A percentile compares a stretch with the other conserved stretches of the same genome.
phyloP scores from a whole-genome alignment of 2,113 vertebrate genomes.

The Rhabdornis inornatus region DNA sequence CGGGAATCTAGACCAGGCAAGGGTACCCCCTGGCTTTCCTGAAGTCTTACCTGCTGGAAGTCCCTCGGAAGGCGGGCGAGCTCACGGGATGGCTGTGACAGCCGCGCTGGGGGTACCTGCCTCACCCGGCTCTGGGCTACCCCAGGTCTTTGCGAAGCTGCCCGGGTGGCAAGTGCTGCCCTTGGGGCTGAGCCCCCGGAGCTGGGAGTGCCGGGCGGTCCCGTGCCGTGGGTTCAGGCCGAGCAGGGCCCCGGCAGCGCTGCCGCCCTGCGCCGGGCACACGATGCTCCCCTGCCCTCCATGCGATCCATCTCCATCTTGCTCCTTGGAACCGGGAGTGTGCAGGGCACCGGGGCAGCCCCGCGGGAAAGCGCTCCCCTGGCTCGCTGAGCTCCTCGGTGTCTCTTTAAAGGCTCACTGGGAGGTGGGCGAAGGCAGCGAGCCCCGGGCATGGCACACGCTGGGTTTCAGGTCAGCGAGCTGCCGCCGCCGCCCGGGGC shows the following conservation, averaged over 20 bases:
- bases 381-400: background rate
- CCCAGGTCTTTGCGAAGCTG: background rate
- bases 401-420: background rate
- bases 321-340: background rate
- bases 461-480: background rate
- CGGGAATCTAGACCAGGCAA: background rate
- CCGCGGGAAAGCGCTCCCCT: background rate
- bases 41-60: background rate
- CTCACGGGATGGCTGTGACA: background rate
- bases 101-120: background rate
- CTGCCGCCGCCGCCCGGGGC: background rate
- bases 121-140: background rate
- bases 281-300: background rate
- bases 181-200: background rate
- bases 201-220: background rate
- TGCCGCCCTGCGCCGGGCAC: rapidly evolving
- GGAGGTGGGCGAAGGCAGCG: background rate
- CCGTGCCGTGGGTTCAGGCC: background rate
- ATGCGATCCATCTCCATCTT: background rate
- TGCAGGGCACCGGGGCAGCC: background rate
- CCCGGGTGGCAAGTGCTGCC: background rate
- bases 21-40: background rate
- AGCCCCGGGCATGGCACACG: background rate
- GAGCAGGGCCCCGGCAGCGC: background rate
- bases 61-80: background rate